Evolutionary conservation across 2,797 vertebrate species (phyloP).

Genomic region (Sebastes itinus): DNA sequence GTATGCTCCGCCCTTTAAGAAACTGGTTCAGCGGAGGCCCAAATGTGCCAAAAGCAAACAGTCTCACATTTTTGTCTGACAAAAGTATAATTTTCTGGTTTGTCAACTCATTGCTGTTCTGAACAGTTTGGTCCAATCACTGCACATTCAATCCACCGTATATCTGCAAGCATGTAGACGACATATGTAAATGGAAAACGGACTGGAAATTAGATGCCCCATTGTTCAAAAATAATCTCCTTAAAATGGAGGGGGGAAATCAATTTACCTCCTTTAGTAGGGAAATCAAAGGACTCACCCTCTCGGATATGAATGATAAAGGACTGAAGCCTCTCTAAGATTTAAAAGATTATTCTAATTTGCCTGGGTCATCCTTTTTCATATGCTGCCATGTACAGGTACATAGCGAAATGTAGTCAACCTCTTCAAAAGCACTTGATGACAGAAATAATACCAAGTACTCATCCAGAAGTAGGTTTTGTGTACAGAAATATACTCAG

Average conservation of each 20-base stretch:
- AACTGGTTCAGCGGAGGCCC: neutral
- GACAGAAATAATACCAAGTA: neutral
- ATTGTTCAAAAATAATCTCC: conserved; percentile 18
- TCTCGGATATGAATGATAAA: conserved; percentile 5
- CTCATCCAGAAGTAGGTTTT: neutral
- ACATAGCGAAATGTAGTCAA: neutral
- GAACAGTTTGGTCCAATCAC: neutral
- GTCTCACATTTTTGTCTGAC: neutral
- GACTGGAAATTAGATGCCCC: neutral
- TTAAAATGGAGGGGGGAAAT: neutral
- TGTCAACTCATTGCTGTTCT: neutral
- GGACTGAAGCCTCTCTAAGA: neutral
- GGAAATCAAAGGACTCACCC: conserved; percentile 3
- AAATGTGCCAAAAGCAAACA: conserved; percentile 17
- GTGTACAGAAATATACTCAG: neutral
- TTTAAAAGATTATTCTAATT: conserved; percentile 17
- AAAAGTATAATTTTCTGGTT: conserved; percentile 16
- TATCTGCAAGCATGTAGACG: neutral
- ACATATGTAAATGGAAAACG: conserved; percentile 2
- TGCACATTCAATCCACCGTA: neutral
- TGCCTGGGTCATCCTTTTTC: neutral
- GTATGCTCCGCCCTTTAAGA: neutral
- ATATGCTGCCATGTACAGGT: neutral
- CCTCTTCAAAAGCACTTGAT: neutral
- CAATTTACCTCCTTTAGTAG: neutral